These are phyloP conservation scores for Phenacoccus solenopsis DNA, from an alignment of 1,140 invertebrate genomes.

Conservation along the genomic window DNA sequence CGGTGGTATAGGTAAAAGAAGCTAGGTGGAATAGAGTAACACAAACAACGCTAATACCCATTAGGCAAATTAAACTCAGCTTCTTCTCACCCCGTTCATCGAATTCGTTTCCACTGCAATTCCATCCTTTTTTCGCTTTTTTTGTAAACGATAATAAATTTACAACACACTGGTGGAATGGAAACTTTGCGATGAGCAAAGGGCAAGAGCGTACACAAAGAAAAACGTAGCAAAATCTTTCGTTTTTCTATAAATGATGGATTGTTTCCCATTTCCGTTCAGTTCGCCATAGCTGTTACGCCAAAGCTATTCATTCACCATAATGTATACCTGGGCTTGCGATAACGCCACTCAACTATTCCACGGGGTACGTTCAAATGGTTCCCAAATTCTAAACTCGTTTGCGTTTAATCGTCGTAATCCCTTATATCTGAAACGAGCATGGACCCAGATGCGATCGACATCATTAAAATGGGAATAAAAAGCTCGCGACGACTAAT, in stretches of 20 bases:
- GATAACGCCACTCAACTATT: too few relatives aligned
- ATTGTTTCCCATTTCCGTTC: not conserved
- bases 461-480: not conserved
- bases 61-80: not conserved
- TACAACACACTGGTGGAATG: not conserved
- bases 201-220: not conserved
- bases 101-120: not conserved
- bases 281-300: too few relatives aligned
- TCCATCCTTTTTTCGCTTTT: not conserved
- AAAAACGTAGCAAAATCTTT: not conserved
- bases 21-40: too few relatives aligned
- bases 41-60: too few relatives aligned
- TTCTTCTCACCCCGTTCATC: not conserved
- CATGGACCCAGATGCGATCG: too few relatives aligned
- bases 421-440: not conserved
- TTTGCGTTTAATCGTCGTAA: not conserved
- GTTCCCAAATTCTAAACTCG: not conserved
- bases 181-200: not conserved
- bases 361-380: too few relatives aligned
- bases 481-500: not conserved
- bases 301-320: too few relatives aligned
- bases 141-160: not conserved
- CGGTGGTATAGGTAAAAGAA: too few relatives aligned
- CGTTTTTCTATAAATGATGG: slow-evolving; percentile 2
- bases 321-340: too few relatives aligned